Evolutionary conservation across 2,113 vertebrate genomes (phyloP).

Genomic region (Vanacampus margaritifer): DNA sequence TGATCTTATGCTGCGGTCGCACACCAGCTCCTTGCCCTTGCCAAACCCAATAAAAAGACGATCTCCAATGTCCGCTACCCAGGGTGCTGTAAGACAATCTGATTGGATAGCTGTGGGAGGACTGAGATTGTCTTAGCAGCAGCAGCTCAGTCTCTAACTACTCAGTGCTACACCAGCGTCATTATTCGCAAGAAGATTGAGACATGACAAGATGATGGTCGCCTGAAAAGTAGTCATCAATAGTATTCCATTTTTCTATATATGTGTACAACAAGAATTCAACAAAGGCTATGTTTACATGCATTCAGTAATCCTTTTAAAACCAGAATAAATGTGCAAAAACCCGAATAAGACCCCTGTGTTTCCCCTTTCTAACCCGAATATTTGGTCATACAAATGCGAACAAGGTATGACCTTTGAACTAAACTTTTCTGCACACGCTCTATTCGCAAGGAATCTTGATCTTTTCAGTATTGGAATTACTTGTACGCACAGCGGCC

Average conservation of each 20-base stretch:
- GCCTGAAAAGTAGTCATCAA: conserved; percentile 10
- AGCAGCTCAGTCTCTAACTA: conserved; percentile 38
- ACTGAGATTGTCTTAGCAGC: conserved; percentile 58
- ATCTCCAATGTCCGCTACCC: conserved; percentile 57
- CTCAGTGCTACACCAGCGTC: conserved; percentile 12
- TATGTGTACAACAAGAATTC: conserved; percentile 50
- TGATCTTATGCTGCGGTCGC: conserved; percentile 42
- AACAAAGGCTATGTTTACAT: conserved; percentile 1
- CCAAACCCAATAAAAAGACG: conserved; percentile 57
- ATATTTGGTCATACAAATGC: too few relatives aligned
- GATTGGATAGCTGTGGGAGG: conserved; percentile 58
- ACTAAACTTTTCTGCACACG: too few relatives aligned
- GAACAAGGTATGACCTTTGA: too few relatives aligned
- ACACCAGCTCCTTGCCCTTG: conserved; percentile 41
- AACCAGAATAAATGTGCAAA: too few relatives aligned
- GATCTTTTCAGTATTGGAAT: too few relatives aligned
- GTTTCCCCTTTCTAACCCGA: too few relatives aligned
- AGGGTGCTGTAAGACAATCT: conserved; percentile 66
- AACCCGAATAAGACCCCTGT: too few relatives aligned
- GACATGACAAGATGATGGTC: conserved; percentile 28
- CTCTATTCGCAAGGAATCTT: too few relatives aligned
- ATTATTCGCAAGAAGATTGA: conserved; percentile 38
- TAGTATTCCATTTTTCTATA: conserved; percentile 24
- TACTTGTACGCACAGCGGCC: too few relatives aligned
- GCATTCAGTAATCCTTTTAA: too few relatives aligned